Percentiles rank a stretch among this genome's conserved stretches.
These are phyloP conservation scores for Malurus alboscapulatus DNA, from an alignment of 2,113 vertebrate species.

Conservation along the genomic window DNA sequence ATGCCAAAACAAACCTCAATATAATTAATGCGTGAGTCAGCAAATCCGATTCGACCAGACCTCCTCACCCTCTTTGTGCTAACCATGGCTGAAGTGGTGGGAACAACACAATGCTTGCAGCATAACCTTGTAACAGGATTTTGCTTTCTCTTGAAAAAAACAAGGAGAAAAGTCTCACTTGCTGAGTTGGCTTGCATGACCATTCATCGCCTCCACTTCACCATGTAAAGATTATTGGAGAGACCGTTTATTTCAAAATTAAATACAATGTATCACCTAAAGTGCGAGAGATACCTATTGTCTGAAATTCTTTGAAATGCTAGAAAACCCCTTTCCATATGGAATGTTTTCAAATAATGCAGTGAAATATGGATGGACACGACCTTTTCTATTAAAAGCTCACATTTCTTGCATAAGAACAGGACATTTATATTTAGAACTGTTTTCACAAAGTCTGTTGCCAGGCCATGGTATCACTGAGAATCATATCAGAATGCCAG, in stretches of 20 bases:
- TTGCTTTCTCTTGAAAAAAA: background rate
- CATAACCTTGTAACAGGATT: background rate
- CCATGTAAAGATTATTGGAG: background rate
- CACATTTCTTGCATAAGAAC: background rate
- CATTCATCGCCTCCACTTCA: background rate
- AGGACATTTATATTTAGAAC: background rate
- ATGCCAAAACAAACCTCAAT: background rate
- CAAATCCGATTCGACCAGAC: background rate
- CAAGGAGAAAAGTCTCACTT: background rate
- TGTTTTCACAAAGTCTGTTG: background rate
- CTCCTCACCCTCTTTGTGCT: background rate
- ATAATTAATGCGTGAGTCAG: background rate
- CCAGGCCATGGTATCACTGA: background rate
- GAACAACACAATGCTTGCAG: background rate
- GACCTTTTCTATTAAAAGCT: background rate
- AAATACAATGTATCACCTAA: background rate
- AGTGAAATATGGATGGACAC: background rate
- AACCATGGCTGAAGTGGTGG: background rate
- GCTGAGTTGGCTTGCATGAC: background rate
- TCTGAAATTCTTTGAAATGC: background rate
- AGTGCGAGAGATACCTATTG: background rate
- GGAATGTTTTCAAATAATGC: background rate
- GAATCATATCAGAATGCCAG: background rate
- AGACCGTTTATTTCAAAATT: background rate
- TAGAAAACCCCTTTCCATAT: background rate